Evolutionary conservation across 2,113 vertebrate genomes (phyloP).

Genomic region (Arizona elegans): DNA sequence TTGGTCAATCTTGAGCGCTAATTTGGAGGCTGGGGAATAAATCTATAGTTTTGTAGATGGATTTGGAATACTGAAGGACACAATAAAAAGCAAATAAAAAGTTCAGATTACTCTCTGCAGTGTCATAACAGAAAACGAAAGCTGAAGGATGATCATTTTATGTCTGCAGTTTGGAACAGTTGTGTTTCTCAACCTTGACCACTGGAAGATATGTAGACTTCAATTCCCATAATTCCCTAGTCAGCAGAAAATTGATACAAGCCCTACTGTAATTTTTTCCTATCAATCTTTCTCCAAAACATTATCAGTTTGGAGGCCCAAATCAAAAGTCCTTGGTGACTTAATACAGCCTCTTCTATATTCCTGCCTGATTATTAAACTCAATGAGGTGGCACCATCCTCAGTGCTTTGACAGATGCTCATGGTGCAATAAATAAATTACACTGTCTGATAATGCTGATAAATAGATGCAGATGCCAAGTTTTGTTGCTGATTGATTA

Average conservation of each 20-base stretch:
- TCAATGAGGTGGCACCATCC: neutral
- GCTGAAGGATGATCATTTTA: no score
- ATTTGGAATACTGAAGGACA: neutral
- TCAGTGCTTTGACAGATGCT: neutral
- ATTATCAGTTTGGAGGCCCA: neutral
- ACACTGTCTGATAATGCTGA: neutral
- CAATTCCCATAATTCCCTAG: neutral
- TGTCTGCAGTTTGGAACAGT: neutral
- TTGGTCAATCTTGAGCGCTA: constrained; percentile 20
- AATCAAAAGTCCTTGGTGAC: neutral
- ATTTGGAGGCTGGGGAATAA: constrained; percentile 9
- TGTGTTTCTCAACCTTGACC: neutral
- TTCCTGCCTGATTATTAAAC: neutral
- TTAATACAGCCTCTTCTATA: neutral
- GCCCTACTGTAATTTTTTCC: neutral
- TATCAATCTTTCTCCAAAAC: neutral
- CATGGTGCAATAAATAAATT: neutral
- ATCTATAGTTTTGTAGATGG: neutral
- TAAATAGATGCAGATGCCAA: neutral
- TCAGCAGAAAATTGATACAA: neutral
- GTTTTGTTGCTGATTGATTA: neutral
- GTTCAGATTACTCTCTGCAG: neutral
- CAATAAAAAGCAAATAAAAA: neutral
- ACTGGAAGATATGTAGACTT: neutral
- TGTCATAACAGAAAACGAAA: neutral